Conservation (phyloP, 2,113 vertebrate species). For the Fukomys damarensis region DNA sequence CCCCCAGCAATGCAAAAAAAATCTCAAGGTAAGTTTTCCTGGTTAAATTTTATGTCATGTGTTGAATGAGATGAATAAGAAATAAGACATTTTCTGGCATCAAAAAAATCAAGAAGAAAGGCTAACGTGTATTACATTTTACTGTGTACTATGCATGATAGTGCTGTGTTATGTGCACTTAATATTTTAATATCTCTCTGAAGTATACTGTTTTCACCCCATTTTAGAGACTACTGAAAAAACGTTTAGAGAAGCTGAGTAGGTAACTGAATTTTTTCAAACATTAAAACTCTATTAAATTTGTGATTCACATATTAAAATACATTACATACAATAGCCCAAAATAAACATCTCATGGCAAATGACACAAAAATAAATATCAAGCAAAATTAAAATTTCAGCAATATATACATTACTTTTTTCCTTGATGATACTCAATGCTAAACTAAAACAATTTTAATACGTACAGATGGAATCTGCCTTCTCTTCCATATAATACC, state of each 20-base stretch:
- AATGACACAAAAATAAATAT: constrained; percentile 89
- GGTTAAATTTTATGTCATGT: not conserved
- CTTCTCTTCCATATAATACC: constrained; percentile 83
- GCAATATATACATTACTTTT: constrained; percentile 85
- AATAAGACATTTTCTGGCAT: not conserved
- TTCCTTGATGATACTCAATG: constrained; percentile 80
- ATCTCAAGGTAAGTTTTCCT: not conserved
- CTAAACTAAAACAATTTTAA: constrained; percentile 85
- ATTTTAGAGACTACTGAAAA: constrained; percentile 39
- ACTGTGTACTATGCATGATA: not conserved
- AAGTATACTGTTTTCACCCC: not conserved
- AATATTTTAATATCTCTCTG: not conserved
- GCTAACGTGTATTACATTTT: not conserved
- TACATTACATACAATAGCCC: constrained; percentile 93
- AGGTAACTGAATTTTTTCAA: not conserved
- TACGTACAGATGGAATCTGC: constrained; percentile 83
- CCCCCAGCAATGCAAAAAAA: not conserved
- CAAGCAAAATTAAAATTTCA: constrained; percentile 84
- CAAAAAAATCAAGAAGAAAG: not conserved
- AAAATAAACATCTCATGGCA: constrained; percentile 95
- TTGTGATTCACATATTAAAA: constrained; percentile 95
- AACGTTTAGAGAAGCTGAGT: not conserved
- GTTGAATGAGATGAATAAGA: not conserved
- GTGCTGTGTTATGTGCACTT: not conserved
- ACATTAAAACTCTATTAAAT: constrained; percentile 98